Base-by-base conservation (phyloP, 37 sponge, comb jelly and placozoan species). In the Crambe crambe region DNA sequence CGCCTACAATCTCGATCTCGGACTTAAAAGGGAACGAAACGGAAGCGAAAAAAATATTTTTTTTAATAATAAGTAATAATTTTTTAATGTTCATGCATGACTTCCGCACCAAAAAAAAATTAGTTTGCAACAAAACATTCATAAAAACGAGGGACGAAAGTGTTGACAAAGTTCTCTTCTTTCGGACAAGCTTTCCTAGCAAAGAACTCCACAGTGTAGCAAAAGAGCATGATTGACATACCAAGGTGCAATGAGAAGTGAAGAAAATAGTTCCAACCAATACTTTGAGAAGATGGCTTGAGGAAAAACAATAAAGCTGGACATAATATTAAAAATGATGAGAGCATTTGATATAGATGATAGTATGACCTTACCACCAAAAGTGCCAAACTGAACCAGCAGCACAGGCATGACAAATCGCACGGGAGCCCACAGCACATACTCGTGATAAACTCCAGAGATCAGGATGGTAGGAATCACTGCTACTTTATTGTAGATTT, bases 391-490 rank as follows among this genome's bases (percentile, higher is more conserved):
- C 78, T 41, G 42, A 31, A 91, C 5, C 10, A 88, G 70, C 35
- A 95, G 64, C 20, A 91, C 47, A n/a, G 95, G 95, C 9, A 83
- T 41, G 56, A 95, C 82, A 68, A 86, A 91, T 40, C 89, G 42
- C 23, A 89, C 17, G 37, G 79, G 81, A 66, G 82, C 89, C 80
- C 85, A 87, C 41, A 95, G 71, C 39, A 95, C 83, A 75, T 95
- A 95, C 77, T 95, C 95, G 42, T 95, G 95, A 56, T 87, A 80
- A 2, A 95, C 22, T 29, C 89, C 86, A 20, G 93, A 91, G 8
- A 95, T 86, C 30, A 92, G 5, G 67, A 91, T 83, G 60, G 88
- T 58, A 0, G 95, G 84, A 35, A 94, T 36, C 43, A 69, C 75
- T 34, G 92, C 88, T 0, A 92, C 57, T 3, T 60, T 61, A 58